Percentiles rank a stretch among this genome's conserved stretches.
Conservation (phyloP, 2,888 invertebrate species). For the Baccha elongata region DNA sequence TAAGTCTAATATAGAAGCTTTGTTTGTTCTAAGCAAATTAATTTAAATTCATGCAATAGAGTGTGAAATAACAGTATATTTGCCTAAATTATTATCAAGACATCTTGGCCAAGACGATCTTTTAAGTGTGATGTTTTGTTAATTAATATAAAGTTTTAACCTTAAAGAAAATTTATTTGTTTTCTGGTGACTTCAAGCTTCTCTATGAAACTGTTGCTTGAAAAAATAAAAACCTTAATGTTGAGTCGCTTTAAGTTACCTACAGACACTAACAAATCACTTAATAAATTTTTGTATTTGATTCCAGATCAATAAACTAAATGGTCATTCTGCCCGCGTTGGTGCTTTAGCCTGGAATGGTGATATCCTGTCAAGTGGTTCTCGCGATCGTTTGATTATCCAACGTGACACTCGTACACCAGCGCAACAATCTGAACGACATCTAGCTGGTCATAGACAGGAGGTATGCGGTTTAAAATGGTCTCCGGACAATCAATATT, state of each 20-base stretch:
- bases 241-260: no score
- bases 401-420: constrained; percentile 96
- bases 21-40: constrained; percentile 49
- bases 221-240: no score
- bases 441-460: constrained; percentile 95
- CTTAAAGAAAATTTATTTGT: no score
- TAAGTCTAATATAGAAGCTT: constrained; percentile 76
- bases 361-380: constrained; percentile 97
- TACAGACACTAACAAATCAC: no score
- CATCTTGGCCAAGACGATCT: constrained; percentile 45
- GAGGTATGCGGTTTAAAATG: constrained; percentile 99
- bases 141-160: constrained; percentile 3
- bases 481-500: constrained; percentile 98
- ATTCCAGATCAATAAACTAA: constrained; percentile 90
- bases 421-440: constrained; percentile 88
- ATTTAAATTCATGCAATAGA: constrained; percentile 52
- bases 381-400: constrained; percentile 95
- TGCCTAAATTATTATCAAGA: constrained; percentile 30
- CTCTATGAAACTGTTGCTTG: no score
- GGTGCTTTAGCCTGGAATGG: constrained; percentile 99
- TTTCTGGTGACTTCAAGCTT: no score
- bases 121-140: constrained; percentile 29
- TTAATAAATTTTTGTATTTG: constrained; percentile 39
- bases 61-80: constrained; percentile 59
- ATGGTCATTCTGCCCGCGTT: constrained; percentile 95